Evolutionary conservation across 2,113 vertebrate species (phyloP).

Genomic region (Atractosteus spatula): DNA sequence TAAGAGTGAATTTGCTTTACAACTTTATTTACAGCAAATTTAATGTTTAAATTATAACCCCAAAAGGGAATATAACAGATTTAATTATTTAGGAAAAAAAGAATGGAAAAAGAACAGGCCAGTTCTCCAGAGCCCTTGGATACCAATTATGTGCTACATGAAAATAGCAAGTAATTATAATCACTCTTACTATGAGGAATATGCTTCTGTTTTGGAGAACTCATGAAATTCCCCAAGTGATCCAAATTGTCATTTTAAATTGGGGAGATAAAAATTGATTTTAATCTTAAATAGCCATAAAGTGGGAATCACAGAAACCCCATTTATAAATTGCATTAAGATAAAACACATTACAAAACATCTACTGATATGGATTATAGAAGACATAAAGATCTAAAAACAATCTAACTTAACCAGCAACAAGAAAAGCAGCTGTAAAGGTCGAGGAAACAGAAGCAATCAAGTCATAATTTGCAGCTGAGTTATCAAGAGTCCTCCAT

Average conservation of each 20-base stretch:
- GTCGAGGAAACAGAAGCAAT: no score
- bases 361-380: no score
- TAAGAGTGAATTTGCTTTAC: neutral
- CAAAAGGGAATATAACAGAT: conserved; percentile 8
- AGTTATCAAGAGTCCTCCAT: no score
- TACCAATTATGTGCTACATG: conserved; percentile 6
- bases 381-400: no score
- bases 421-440: no score
- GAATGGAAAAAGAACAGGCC: neutral
- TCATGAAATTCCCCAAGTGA: neutral
- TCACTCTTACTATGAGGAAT: conserved; percentile 3
- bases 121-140: neutral
- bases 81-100: conserved; percentile 9
- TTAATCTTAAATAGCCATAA: neutral
- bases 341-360: no score
- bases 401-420: no score
- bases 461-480: no score
- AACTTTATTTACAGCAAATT: conserved; percentile 9
- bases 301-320: neutral
- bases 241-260: conserved; percentile 11
- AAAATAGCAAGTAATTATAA: conserved; percentile 13
- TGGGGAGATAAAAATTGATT: neutral
- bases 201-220: conserved; percentile 10
- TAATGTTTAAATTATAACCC: neutral
- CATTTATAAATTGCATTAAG: neutral